Conservation (phyloP, 2,888 invertebrate species). For the Adineta ricciae region DNA sequence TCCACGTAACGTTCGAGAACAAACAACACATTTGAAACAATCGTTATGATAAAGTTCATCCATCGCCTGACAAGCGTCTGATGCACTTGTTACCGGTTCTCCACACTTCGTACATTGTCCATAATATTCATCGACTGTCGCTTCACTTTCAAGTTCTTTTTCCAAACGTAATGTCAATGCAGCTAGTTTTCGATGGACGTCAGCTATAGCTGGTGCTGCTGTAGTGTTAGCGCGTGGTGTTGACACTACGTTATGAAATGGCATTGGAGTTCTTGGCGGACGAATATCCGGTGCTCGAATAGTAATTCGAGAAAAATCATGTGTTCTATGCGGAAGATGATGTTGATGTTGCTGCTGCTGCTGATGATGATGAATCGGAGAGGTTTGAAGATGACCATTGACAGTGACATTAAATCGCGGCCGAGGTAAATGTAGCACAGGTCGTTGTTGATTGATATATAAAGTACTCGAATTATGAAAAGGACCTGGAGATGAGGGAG, state of each 20-base stretch:
- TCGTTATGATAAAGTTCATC: constrained; percentile 92
- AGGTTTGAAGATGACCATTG: background rate
- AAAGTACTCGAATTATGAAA: background rate
- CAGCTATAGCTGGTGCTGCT: constrained; percentile 57
- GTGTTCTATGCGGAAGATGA: background rate
- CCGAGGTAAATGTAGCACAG: background rate
- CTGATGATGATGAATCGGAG: background rate
- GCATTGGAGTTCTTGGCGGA: background rate
- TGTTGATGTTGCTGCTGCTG: background rate
- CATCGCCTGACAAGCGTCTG: constrained; percentile 95
- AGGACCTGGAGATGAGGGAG: background rate
- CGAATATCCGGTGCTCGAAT: background rate
- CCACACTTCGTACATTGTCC: constrained; percentile 85
- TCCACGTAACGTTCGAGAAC: constrained; percentile 72
- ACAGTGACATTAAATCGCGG: background rate
- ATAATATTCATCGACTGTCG: constrained; percentile 11
- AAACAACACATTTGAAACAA: constrained; percentile 74
- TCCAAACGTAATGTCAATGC: constrained; percentile 26
- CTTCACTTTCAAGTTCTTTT: constrained; percentile 29
- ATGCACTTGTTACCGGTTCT: constrained; percentile 76
- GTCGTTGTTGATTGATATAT: background rate
- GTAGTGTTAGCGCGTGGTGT: background rate
- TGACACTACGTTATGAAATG: background rate
- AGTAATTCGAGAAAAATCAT: background rate
- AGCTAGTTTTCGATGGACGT: constrained; percentile 24